Evolutionary conservation across 1,140 invertebrate species (phyloP).

Genomic region (Chrysopa pallens): DNA sequence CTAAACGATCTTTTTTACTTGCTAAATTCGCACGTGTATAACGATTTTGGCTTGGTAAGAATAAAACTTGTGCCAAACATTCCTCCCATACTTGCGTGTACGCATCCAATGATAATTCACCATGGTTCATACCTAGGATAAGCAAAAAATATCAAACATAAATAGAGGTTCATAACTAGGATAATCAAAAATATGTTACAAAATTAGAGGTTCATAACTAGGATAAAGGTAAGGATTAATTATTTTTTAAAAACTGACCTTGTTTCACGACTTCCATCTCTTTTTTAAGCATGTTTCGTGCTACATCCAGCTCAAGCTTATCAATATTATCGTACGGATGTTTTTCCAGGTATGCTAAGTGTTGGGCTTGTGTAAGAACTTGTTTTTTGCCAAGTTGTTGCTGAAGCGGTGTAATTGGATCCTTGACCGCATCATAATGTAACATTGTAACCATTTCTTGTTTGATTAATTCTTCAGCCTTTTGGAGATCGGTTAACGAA

Average conservation of each 20-base stretch:
- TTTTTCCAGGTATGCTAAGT: slow-evolving; percentile 65
- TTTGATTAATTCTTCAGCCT: slow-evolving; percentile 95
- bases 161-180: no score
- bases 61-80: slow-evolving; percentile 67
- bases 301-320: slow-evolving; percentile 48
- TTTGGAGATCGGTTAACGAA: slow-evolving; percentile 72
- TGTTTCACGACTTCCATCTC: slow-evolving; percentile 84
- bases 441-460: slow-evolving; percentile 93
- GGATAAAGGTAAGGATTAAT: no score
- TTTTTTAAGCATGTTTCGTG: slow-evolving; percentile 45
- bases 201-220: no score
- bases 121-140: slow-evolving; percentile 94
- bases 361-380: slow-evolving; percentile 38
- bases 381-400: slow-evolving; percentile 13
- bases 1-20: slow-evolving; percentile 87
- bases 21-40: slow-evolving; percentile 89
- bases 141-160: no score
- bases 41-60: slow-evolving; percentile 70
- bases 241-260: no score
- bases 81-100: slow-evolving; percentile 96
- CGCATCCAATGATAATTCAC: slow-evolving; percentile 75
- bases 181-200: no score
- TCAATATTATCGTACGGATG: slow-evolving; percentile 64
- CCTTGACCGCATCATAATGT: slow-evolving; percentile 67
- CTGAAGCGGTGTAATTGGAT: slow-evolving; percentile 30